A percentile compares a stretch with the other conserved stretches of the same genome.
Conservation (phyloP, 2,888 invertebrate species). For the Amphipyra berbera region DNA sequence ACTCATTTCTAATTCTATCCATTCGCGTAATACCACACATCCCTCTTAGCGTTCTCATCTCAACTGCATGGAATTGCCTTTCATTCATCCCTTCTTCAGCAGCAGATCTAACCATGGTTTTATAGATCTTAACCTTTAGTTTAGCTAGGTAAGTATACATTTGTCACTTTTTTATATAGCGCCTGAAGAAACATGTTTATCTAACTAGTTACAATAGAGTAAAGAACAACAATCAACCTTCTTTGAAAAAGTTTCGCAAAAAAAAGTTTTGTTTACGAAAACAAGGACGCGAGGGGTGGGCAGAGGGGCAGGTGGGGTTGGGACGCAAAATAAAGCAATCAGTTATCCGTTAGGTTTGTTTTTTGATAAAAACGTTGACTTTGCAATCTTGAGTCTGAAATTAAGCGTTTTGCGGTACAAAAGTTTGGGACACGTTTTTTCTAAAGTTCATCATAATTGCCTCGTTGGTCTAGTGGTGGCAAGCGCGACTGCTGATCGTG, state of each 20-base stretch:
- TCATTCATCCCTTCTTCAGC: too few species aligned
- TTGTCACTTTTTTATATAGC: constrained; percentile 31
- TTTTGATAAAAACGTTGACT: constrained; percentile 75
- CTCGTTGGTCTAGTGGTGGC: too few species aligned
- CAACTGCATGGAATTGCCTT: too few species aligned
- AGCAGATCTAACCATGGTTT: too few species aligned
- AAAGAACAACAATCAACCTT: constrained; percentile 59
- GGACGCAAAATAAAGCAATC: constrained; percentile 74
- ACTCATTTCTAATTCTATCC: too few species aligned
- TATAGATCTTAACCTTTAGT: too few species aligned
- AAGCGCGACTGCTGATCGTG: too few species aligned
- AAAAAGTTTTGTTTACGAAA: constrained; percentile 68
- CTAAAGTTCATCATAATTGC: too few species aligned
- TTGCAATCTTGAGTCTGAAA: constrained; percentile 67
- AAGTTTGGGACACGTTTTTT: constrained; percentile 28
- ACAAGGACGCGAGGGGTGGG: constrained; percentile 54
- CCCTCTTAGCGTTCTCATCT: too few species aligned
- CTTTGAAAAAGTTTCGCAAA: constrained; percentile 56
- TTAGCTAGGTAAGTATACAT: background rate
- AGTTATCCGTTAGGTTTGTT: constrained; percentile 76
- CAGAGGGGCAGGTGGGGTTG: constrained; percentile 21
- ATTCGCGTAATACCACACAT: too few species aligned
- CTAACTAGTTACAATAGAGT: constrained; percentile 52
- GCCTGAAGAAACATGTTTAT: constrained; percentile 50
- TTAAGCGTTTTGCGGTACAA: constrained; percentile 59